These are phyloP conservation scores for Talpa occidentalis DNA, from an alignment of 2,113 vertebrate genomes.

Conservation along the genomic window DNA sequence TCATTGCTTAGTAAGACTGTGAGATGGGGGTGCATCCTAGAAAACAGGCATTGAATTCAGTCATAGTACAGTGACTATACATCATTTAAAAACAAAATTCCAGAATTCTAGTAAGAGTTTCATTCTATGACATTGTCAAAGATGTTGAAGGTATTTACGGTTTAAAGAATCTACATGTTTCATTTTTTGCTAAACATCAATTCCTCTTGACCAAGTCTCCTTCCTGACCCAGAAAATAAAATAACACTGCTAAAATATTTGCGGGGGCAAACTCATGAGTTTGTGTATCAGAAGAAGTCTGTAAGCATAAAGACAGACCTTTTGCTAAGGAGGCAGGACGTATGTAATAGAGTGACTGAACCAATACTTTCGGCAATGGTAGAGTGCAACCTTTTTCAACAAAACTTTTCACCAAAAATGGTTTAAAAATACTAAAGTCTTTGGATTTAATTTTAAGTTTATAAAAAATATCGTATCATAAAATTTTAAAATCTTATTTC, in stretches of 20 bases:
- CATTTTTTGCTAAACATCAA: constrained; percentile 88
- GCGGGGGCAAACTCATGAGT: constrained; percentile 89
- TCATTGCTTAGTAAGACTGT: background rate
- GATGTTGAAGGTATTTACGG: constrained; percentile 82
- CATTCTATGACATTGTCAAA: constrained; percentile 84
- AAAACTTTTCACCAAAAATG: constrained; percentile 47
- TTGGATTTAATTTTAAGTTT: constrained; percentile 67
- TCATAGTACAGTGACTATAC: constrained; percentile 82
- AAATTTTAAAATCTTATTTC: constrained; percentile 62
- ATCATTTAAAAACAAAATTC: constrained; percentile 85
- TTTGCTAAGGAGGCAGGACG: constrained; percentile 88
- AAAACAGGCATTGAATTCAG: constrained; percentile 82
- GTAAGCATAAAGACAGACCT: constrained; percentile 84
- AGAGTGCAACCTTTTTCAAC: constrained; percentile 43
- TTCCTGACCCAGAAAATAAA: constrained; percentile 88
- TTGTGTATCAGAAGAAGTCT: constrained; percentile 90
- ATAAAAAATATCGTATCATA: constrained; percentile 55
- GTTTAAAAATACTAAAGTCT: constrained; percentile 3
- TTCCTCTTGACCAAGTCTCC: constrained; percentile 85
- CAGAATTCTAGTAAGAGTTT: constrained; percentile 84
- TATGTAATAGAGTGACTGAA: constrained; percentile 91
- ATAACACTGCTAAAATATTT: constrained; percentile 89
- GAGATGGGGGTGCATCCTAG: background rate
- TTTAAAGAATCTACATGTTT: constrained; percentile 85
- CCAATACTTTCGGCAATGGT: constrained; percentile 84